Conservation (phyloP, 2,113 vertebrate genomes). For the Motacilla alba region DNA sequence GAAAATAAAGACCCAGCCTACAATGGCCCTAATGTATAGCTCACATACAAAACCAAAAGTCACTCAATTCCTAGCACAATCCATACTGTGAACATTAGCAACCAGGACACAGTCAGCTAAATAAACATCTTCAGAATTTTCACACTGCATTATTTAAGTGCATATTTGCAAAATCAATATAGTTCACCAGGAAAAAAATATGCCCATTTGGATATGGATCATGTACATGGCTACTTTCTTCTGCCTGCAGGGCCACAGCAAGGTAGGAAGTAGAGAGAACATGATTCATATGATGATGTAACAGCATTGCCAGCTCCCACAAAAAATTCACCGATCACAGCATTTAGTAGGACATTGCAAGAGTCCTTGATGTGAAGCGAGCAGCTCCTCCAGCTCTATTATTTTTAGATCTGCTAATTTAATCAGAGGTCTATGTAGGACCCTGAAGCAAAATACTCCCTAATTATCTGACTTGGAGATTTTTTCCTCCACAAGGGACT, state of each 20-base stretch:
- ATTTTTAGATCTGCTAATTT: neutral
- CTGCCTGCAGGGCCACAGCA: neutral
- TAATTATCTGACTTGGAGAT: neutral
- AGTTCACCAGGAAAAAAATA: neutral
- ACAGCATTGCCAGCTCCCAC: neutral
- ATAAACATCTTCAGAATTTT: neutral
- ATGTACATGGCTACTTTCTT: neutral
- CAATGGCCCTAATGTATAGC: neutral
- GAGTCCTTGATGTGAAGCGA: neutral
- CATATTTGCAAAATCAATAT: neutral
- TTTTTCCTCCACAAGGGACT: neutral
- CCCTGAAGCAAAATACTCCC: neutral
- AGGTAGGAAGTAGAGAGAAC: neutral
- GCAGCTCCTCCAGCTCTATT: neutral
- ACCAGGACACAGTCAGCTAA: neutral
- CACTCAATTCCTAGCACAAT: neutral
- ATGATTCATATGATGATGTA: neutral
- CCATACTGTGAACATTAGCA: neutral
- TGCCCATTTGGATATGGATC: neutral
- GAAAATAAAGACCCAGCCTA: neutral
- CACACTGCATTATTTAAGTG: neutral
- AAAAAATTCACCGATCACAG: neutral
- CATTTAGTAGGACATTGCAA: neutral
- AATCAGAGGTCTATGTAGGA: neutral
- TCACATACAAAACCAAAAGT: neutral